Conservation (phyloP, 1,140 invertebrate species). For the Hesperophylax magnus region DNA sequence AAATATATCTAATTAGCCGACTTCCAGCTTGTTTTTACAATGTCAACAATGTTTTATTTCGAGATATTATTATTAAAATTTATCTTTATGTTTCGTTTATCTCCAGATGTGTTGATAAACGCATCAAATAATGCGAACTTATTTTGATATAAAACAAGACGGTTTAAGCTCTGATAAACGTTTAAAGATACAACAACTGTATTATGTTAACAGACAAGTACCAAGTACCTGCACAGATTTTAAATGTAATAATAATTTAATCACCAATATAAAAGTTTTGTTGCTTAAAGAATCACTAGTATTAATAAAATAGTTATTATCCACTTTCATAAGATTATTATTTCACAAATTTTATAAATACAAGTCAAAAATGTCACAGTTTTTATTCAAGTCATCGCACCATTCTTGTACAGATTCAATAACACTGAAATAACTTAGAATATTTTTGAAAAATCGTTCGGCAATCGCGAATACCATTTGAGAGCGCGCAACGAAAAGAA, state of each 20-base stretch:
- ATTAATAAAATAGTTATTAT: no score
- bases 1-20: no score
- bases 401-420: not conserved
- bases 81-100: not conserved
- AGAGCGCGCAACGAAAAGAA: not conserved
- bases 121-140: not conserved
- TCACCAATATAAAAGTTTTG: no score
- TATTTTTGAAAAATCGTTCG: not conserved
- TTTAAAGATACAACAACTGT: no score
- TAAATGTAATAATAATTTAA: no score
- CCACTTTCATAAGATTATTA: no score
- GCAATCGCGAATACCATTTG: not conserved
- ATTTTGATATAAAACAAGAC: not conserved
- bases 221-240: no score
- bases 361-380: not conserved
- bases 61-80: no score
- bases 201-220: no score
- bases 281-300: no score
- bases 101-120: conserved; percentile 1
- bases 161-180: not conserved
- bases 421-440: not conserved
- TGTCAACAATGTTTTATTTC: no score
- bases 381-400: not conserved
- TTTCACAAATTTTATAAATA: not conserved
- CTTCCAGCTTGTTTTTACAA: no score